Conservation (phyloP, 2,797 vertebrate genomes). For the Megaceryle alcyon region DNA sequence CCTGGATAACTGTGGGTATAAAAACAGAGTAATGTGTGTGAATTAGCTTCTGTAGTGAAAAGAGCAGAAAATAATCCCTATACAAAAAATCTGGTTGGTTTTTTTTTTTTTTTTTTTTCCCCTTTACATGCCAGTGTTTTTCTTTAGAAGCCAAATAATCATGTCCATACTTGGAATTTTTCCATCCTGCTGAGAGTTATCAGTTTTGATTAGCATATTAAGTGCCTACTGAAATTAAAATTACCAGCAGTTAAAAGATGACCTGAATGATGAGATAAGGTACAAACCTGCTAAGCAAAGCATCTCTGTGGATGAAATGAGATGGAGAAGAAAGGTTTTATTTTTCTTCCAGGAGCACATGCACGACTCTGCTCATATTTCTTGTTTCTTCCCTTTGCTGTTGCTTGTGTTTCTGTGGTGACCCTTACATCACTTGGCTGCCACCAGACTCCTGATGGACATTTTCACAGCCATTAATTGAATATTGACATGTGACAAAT, state of each 20-base stretch:
- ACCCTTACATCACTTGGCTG: neutral
- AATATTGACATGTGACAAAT: neutral
- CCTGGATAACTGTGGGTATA: neutral
- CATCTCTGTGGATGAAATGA: neutral
- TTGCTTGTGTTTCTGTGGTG: neutral
- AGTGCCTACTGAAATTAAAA: slow-evolving; percentile 39
- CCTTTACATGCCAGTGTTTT: neutral
- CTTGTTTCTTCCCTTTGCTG: neutral
- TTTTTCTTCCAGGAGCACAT: neutral
- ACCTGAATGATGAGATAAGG: neutral
- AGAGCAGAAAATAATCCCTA: neutral
- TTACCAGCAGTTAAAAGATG: slow-evolving; percentile 10
- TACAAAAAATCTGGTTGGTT: neutral
- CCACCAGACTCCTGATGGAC: neutral
- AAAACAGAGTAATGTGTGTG: neutral
- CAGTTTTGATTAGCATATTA: slow-evolving; percentile 42
- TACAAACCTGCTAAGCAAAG: neutral
- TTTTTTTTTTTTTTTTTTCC: neutral
- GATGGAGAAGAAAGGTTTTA: neutral
- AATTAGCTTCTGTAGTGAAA: neutral
- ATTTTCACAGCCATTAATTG: slow-evolving; percentile 9
- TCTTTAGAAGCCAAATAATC: neutral
- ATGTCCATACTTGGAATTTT: neutral
- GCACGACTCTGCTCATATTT: neutral
- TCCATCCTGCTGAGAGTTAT: slow-evolving; percentile 24